Percentiles rank a stretch among this genome's conserved stretches.
These are phyloP conservation scores for Aurelia sp. DNA, from an alignment of 30 jellyfish, hydroid and myxozoan genomes.

Conservation along the genomic window DNA sequence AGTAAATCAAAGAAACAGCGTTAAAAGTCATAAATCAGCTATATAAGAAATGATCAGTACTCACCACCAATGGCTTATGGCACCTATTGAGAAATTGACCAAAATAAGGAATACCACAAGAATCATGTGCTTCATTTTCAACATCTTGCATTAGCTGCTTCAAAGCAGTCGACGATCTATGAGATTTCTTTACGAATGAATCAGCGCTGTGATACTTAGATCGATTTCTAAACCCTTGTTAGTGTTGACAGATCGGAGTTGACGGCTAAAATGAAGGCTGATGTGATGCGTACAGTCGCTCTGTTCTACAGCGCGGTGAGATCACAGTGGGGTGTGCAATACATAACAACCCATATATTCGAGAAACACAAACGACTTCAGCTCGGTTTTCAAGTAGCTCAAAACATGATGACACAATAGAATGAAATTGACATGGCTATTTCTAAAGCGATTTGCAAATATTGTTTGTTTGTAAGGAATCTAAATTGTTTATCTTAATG, in stretches of 20 bases:
- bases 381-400: conserved; percentile 24
- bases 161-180: too few relatives aligned
- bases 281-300: conserved; percentile 46
- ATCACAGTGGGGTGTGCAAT: conserved; percentile 50
- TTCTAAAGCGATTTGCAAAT: conserved; percentile 41
- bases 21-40: too few relatives aligned
- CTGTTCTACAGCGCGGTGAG: conserved; percentile 31
- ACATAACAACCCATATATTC: conserved; percentile 43
- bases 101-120: conserved; percentile 15
- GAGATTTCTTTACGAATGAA: background rate
- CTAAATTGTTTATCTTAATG: conserved; percentile 41
- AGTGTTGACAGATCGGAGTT: conserved; percentile 54
- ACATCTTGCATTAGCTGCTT: background rate
- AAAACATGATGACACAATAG: conserved; percentile 20
- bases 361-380: conserved; percentile 6
- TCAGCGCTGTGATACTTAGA: conserved; percentile 15
- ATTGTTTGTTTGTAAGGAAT: conserved; percentile 35
- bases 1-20: too few relatives aligned
- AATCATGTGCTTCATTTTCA: conserved; percentile 12
- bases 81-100: conserved; percentile 8
- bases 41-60: background rate
- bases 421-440: conserved; percentile 25
- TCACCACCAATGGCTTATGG: conserved; percentile 57
- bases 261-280: conserved; percentile 38
- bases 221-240: conserved; percentile 36